Evolutionary conservation across 2,797 vertebrate genomes (phyloP).

Genomic region (Dallia pectoralis): DNA sequence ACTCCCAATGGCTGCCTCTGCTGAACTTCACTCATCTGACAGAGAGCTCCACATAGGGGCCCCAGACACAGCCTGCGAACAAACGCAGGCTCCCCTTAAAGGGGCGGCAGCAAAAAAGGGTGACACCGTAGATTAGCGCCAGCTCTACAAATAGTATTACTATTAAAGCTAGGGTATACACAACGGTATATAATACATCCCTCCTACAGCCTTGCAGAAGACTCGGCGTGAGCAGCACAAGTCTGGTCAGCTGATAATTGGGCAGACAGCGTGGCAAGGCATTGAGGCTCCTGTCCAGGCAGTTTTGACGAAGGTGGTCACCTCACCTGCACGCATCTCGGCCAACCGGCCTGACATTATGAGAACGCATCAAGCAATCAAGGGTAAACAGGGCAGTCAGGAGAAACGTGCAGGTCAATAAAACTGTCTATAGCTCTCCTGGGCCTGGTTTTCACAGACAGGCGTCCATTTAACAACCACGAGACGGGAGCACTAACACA

Average conservation of each 20-base stretch:
- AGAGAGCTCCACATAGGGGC: constrained; percentile 64
- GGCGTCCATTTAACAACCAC: constrained; percentile 10
- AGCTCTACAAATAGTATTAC: constrained; percentile 37
- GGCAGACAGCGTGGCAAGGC: constrained; percentile 22
- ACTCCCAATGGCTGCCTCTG: constrained; percentile 72
- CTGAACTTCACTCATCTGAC: constrained; percentile 73
- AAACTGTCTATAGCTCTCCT: background rate
- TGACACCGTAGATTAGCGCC: too few relatives aligned
- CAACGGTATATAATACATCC: constrained; percentile 23
- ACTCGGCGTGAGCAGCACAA: constrained; percentile 26
- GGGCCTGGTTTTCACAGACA: background rate
- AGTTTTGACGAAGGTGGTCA: constrained; percentile 33
- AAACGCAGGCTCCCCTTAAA: constrained; percentile 62
- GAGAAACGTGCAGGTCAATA: constrained; percentile 13
- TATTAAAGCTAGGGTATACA: constrained; percentile 4
- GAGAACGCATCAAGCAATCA: constrained; percentile 35
- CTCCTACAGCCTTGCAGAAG: constrained; percentile 39
- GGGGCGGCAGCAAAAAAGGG: constrained; percentile 33
- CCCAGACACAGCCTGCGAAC: constrained; percentile 63
- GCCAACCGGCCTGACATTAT: constrained; percentile 22
- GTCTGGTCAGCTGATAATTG: constrained; percentile 30
- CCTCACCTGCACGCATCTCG: constrained; percentile 24
- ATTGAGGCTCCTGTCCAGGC: constrained; percentile 23
- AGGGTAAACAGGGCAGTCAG: constrained; percentile 18
- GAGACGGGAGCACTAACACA: background rate